These are phyloP conservation scores for Gallinago solitaria DNA, from an alignment of 2,797 vertebrate species.

Conservation along the genomic window DNA sequence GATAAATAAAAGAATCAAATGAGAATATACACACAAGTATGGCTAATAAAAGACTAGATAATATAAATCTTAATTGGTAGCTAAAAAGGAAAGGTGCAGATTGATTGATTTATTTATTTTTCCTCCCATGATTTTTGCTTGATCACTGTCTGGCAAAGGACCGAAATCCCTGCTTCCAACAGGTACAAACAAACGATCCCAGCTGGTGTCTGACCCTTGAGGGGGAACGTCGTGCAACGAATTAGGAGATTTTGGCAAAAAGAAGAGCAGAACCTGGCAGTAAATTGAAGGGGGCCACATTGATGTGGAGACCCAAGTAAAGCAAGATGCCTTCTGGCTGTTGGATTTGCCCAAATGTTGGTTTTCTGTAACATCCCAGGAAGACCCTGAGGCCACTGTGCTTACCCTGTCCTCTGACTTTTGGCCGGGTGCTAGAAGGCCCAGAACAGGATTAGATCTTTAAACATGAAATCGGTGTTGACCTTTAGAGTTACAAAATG, in stretches of 20 bases:
- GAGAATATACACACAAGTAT: background rate
- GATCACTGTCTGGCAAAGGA: background rate
- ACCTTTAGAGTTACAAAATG: background rate
- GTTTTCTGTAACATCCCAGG: background rate
- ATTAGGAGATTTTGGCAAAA: background rate
- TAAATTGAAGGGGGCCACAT: fast-evolving
- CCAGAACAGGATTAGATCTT: background rate
- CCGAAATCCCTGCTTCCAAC: background rate
- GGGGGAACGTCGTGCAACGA: fast-evolving
- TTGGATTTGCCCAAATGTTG: background rate
- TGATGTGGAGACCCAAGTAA: background rate
- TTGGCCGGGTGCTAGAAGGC: background rate
- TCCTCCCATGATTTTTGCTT: background rate
- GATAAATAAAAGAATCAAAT: background rate
- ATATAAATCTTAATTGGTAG: background rate
- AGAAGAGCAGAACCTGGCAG: background rate
- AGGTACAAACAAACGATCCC: background rate
- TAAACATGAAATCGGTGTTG: background rate
- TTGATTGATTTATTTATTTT: too few relatives aligned
- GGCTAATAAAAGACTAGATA: background rate
- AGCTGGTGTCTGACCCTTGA: background rate
- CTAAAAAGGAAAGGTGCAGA: background rate
- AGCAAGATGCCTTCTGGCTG: background rate
- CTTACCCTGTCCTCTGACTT: background rate
- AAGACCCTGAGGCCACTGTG: fast-evolving